A percentile compares a stretch with the other conserved stretches of the same genome.
Conservation (phyloP, 2,113 vertebrate genomes). For the Aegithalos caudatus region DNA sequence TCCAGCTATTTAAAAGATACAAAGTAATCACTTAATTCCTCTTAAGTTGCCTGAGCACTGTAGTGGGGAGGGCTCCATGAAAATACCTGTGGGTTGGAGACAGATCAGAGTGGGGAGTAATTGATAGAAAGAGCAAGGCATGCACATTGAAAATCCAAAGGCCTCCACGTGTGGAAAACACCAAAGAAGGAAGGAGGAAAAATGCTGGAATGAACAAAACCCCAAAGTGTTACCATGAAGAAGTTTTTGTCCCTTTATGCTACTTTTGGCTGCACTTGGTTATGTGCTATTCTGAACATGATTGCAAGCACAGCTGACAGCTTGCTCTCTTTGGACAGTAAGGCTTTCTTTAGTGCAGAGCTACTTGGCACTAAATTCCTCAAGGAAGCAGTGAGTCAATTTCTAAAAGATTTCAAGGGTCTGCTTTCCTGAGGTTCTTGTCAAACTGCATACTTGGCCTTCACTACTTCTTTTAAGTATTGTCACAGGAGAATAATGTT, state of each 20-base stretch:
- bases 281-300: not conserved
- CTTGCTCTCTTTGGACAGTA: not conserved
- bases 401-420: not conserved
- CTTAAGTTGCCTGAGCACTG: not conserved
- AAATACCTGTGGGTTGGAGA: not conserved
- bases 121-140: rapidly evolving
- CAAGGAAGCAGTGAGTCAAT: not conserved
- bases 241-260: not conserved
- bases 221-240: not conserved
- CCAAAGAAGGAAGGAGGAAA: not conserved
- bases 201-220: not conserved
- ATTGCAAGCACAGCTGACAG: not conserved
- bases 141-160: not conserved
- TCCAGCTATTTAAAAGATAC: not conserved
- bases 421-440: not conserved
- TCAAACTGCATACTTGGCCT: not conserved
- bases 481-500: not conserved
- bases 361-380: not conserved
- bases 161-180: not conserved
- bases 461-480: not conserved
- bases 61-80: rapidly evolving
- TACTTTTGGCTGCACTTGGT: not conserved
- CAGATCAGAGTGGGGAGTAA: not conserved
- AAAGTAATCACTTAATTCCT: not conserved
- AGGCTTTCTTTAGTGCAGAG: not conserved